Base-by-base conservation (phyloP, 2,797 vertebrate species). In the Rhinogobio ventralis region DNA sequence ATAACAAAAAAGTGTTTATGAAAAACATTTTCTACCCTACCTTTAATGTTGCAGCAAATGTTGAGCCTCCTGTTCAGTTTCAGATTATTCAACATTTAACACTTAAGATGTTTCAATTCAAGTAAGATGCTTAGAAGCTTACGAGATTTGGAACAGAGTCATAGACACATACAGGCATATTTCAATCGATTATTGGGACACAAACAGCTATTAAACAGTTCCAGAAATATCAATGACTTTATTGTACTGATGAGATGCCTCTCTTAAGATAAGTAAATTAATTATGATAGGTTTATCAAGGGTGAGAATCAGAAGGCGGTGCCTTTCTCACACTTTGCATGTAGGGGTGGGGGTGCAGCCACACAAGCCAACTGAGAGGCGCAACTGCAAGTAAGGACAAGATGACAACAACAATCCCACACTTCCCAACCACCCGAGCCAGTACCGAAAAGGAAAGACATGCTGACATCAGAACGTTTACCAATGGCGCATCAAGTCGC, bases 271-370 rank as follows among this genome's bases (percentile, higher is more conserved):
- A 53, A 85, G 88, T 90, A 55, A 15, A 55, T 78, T 81, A 81
- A 83, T 33, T 1, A 62, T 82, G 72, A 36, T 86, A 62, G 81
- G 82, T 90, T 66, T 72, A 93, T 95, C 91, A 91, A 91, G 30
- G 83, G 92, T 96, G 95, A 95, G 95, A 96, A 95, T 94, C 90
- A 90, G 91, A 91, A 91, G 90, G 89, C 85, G 85, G 93, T 91
- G 91, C 90, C 90, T 90, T 95, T 96, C 95, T 95, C 95, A 96
- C 95, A 95, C 92, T 86, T 81, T 84, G 23, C 42, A 74, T 81
- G 74, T 84, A 81, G 81, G 64, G 72, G 55, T 74, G 83, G 79
- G 79, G 87, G 62, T 90, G 91, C 91, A 92, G 93, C 93, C 91
- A 92, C 91, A 77, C 79, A 72, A 55, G 85, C 84, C 79, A 85